Base-by-base conservation (phyloP, 2,113 vertebrate species). In the Eubucco bourcierii region DNA sequence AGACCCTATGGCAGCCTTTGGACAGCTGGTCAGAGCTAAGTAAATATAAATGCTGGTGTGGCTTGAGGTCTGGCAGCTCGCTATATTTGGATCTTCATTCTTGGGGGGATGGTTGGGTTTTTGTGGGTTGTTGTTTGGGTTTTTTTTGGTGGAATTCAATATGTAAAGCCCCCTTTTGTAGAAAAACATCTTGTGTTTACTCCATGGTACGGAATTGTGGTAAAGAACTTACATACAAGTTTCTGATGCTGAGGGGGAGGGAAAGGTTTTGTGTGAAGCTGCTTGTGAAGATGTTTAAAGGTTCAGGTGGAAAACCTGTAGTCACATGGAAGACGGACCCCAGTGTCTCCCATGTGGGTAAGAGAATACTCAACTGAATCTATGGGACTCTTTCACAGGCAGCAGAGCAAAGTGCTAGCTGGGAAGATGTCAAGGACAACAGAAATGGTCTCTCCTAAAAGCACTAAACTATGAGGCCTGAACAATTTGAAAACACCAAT, bases 41-140 rank as follows among this genome's bases (percentile, higher is more conserved):
- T 10, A 21, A 50, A 31, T 5, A 9, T 0, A 37, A 41, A 24
- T 7, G 7, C 16, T 41, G 66, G 9, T 10, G 25, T 5, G 41
- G 29, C 12, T 25, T 63, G 0, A 64, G n/a, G 16, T 9, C 44
- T 78, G n/a, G 55, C 34, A 67, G 70, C 44, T 72, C 63, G 34
- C 39, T 50, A 61, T 7, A 0, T 20, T 47, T 12, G 14, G 15
- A 15, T 39, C n/a, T 66, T 64, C 8, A 33, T 1, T 2, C 65
- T 41, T 27, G 16, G 6, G 33, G 24, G 6, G 15, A n/a, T 14
- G 6, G 7, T 19, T 41, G 15, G 41, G 14, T 1, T 39, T 4
- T 1, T 7, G 33, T 20, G 17, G 4, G 6, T 37, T 2, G 2
- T 2, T 13, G 64, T 6, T 1, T 25, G 66, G 47, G 39, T 7